These are phyloP conservation scores for Mylabris phalerata DNA, from an alignment of 1,140 invertebrate genomes.

Conservation along the genomic window DNA sequence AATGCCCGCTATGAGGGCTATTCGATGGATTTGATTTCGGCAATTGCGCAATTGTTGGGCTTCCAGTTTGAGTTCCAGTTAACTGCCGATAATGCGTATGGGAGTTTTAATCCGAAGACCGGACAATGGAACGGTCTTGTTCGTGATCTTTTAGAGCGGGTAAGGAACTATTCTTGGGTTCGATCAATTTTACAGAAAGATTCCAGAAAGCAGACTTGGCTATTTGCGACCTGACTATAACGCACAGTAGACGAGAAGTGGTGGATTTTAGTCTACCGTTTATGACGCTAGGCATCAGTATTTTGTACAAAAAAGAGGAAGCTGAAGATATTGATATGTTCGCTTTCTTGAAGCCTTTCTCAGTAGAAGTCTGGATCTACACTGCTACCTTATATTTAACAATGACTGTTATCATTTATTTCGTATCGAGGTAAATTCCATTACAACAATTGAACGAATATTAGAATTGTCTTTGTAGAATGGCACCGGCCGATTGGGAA, in stretches of 20 bases:
- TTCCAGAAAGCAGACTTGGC: slow-evolving; percentile 82
- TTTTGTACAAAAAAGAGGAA: slow-evolving; percentile 67
- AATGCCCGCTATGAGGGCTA: slow-evolving; percentile 69
- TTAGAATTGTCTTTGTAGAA: slow-evolving; percentile 46
- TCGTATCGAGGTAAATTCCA: slow-evolving; percentile 17
- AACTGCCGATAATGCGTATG: slow-evolving; percentile 61
- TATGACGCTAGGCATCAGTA: slow-evolving; percentile 80
- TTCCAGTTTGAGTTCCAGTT: slow-evolving; percentile 72
- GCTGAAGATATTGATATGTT: slow-evolving; percentile 67
- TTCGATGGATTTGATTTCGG: slow-evolving; percentile 71
- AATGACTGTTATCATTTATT: slow-evolving; percentile 51
- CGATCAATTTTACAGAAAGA: not conserved
- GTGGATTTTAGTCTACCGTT: slow-evolving; percentile 90
- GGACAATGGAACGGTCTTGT: slow-evolving; percentile 82
- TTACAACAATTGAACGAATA: not conserved
- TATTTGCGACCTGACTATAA: slow-evolving; percentile 89
- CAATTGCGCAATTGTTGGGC: slow-evolving; percentile 62
- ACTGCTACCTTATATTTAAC: slow-evolving; percentile 80
- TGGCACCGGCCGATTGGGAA: slow-evolving; percentile 82
- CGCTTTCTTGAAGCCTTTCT: slow-evolving; percentile 82
- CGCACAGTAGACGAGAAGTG: slow-evolving; percentile 68
- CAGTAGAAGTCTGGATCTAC: slow-evolving; percentile 87
- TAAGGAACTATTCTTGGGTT: slow-evolving; percentile 40
- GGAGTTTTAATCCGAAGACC: slow-evolving; percentile 57
- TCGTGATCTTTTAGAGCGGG: slow-evolving; percentile 69